phyloP scores from a whole-genome alignment of 2,888 invertebrate species.

The Ectemnius cavifrons region DNA sequence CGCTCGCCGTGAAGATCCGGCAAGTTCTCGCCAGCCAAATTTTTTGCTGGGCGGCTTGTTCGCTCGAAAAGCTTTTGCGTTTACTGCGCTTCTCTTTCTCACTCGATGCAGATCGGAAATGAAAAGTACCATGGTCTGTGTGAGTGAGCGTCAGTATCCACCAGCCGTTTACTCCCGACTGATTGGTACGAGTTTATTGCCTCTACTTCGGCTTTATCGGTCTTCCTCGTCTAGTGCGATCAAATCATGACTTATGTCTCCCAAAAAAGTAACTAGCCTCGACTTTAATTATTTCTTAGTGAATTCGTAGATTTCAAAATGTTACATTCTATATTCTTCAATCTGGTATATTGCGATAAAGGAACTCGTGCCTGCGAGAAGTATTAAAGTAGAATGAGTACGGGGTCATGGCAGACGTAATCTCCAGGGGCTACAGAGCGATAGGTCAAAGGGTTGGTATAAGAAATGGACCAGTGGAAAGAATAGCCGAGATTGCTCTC shows the following conservation, averaged over 20 bases:
- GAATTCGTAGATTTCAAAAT: not conserved
- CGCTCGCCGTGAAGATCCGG: not conserved
- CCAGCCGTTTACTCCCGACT: constrained; percentile 47
- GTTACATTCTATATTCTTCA: not conserved
- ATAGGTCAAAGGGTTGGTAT: no score
- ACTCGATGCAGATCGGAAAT: constrained; percentile 20
- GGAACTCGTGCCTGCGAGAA: constrained; percentile 9
- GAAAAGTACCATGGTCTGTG: constrained; percentile 32
- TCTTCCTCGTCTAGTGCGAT: constrained; percentile 58
- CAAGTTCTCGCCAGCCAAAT: constrained; percentile 12
- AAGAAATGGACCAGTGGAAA: no score
- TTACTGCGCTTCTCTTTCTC: not conserved
- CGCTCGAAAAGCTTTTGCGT: constrained; percentile 5
- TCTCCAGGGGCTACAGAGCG: no score
- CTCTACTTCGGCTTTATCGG: constrained; percentile 56
- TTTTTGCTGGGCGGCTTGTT: constrained; percentile 3
- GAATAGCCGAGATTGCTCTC: no score
- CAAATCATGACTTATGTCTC: constrained; percentile 43
- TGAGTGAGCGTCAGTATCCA: no score
- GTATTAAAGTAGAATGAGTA: constrained; percentile 25
- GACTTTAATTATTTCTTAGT: not conserved
- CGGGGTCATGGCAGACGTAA: no score
- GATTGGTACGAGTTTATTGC: constrained; percentile 73
- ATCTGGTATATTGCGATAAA: not conserved
- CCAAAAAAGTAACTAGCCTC: not conserved